phyloP scores from a whole-genome alignment of 2,113 vertebrate genomes.

The Callopanchax toddi region DNA sequence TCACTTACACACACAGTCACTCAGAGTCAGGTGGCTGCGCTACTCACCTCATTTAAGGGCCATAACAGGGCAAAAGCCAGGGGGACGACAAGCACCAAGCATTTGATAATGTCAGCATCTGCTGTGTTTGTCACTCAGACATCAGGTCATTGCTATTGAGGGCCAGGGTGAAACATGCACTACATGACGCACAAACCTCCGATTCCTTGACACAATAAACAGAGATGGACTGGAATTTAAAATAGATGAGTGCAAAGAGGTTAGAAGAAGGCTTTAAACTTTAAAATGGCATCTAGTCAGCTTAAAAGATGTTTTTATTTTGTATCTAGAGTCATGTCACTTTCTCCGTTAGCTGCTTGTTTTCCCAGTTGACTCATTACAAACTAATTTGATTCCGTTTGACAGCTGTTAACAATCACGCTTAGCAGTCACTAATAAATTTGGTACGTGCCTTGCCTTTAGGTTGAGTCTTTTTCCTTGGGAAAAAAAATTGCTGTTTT shows the following conservation, averaged over 20 bases:
- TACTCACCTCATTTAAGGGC: slow-evolving; percentile 86
- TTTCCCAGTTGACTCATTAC: slow-evolving; percentile 16
- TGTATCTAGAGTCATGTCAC: background rate
- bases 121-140: slow-evolving; percentile 94
- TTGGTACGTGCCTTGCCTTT: background rate
- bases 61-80: slow-evolving; percentile 96
- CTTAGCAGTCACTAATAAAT: background rate
- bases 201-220: slow-evolving; percentile 42
- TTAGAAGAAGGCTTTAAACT: background rate
- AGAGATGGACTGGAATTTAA: slow-evolving; percentile 8
- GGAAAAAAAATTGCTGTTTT: slow-evolving; percentile 1
- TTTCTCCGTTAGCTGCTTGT: background rate
- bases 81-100: slow-evolving; percentile 75
- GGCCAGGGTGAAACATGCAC: slow-evolving; percentile 53
- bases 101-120: slow-evolving; percentile 99
- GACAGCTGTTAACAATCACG: slow-evolving; percentile 2
- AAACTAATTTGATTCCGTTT: slow-evolving; percentile 16
- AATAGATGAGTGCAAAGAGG: background rate
- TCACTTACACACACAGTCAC: slow-evolving; percentile 45
- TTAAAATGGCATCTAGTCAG: too few species aligned
- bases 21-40: slow-evolving; percentile 75
- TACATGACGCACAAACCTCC: slow-evolving; percentile 40
- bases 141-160: slow-evolving; percentile 65
- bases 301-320: too few species aligned
- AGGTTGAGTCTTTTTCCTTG: background rate